Evolutionary conservation across 2,888 invertebrate genomes (phyloP).

Genomic region (Ectropis crepuscularia): DNA sequence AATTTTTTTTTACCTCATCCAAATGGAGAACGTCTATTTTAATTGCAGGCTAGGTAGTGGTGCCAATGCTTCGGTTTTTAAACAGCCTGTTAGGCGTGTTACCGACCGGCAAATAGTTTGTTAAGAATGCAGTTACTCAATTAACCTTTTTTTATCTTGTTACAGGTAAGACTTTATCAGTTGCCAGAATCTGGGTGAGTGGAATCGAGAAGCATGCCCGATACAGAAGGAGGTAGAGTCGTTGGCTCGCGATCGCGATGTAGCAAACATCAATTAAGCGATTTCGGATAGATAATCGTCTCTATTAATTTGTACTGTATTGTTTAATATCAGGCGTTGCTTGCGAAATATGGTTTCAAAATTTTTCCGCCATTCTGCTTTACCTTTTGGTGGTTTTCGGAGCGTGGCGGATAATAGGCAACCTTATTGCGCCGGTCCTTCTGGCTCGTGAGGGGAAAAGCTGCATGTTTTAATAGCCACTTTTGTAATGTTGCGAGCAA

Average conservation of each 20-base stretch:
- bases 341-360: constrained; percentile 80
- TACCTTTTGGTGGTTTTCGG: constrained; percentile 83
- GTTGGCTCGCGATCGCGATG: constrained; percentile 56
- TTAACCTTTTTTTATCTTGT: constrained; percentile 55
- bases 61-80: too few relatives aligned
- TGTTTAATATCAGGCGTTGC: constrained; percentile 79
- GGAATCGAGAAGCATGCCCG: constrained; percentile 45
- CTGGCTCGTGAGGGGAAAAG: constrained; percentile 77
- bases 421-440: constrained; percentile 83
- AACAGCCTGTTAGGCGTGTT: too few relatives aligned
- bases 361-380: constrained; percentile 79
- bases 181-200: constrained; percentile 57
- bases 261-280: constrained; percentile 80
- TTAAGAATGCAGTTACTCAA: constrained; percentile 28
- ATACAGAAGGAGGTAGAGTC: constrained; percentile 45
- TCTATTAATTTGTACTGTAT: constrained; percentile 80
- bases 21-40: too few relatives aligned
- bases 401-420: constrained; percentile 83
- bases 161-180: constrained; percentile 70
- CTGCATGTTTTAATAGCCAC: constrained; percentile 74
- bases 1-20: too few relatives aligned
- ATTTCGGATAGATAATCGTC: constrained; percentile 78
- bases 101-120: too few relatives aligned
- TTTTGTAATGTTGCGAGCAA: constrained; percentile 70
- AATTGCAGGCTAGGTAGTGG: too few relatives aligned